Base-by-base conservation (phyloP, 2,797 vertebrate genomes). In the Capromys pilorides region DNA sequence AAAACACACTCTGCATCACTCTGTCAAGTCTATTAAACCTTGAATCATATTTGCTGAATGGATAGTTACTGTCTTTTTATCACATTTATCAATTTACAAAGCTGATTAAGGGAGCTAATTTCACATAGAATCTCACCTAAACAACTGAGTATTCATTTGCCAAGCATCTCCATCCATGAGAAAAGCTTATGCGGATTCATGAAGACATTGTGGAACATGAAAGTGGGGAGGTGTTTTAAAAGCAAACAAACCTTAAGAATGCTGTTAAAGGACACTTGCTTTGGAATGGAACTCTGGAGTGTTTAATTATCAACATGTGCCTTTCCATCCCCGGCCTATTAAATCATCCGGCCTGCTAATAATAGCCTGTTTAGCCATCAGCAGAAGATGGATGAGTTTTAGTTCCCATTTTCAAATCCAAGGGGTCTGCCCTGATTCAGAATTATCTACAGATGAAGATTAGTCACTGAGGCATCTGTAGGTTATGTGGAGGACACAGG, bases 321-420 rank as follows among this genome's bases (percentile, higher is more conserved):
- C 96, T 97, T 96, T 93, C 41, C 97, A 97, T 97, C 96, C 93
- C 84, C 1, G 3, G 93, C 95, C 97, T 97, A 97, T 97, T 97
- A 97, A 97, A 97, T 97, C 97, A 97, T 96, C 95, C 95, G 96
- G 92, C 88, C 94, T 95, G 97, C 96, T 98, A 98, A 98, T 98
- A 98, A 97, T 97, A 98, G 97, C 97, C 97, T 97, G 90, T 93
- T 97, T 86, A 14, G 26, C 97, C 96, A 97, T 98, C 97, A 97
- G 97, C 93, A 96, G 96, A 98, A 98, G 98, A 98, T 98, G 97
- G 98, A 98, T 98, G 98, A 97, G 95, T 97, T 98, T 98, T 98
- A 98, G 97, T 98, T 98, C 96, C 97, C 97, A 94, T 96, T 98
- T 98, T 98, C 98, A 98, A 97, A 98, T 97, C 92, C 94, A 97